Conservation (phyloP, 92 coral and sea anemone species). For the Ricordea florida region DNA sequence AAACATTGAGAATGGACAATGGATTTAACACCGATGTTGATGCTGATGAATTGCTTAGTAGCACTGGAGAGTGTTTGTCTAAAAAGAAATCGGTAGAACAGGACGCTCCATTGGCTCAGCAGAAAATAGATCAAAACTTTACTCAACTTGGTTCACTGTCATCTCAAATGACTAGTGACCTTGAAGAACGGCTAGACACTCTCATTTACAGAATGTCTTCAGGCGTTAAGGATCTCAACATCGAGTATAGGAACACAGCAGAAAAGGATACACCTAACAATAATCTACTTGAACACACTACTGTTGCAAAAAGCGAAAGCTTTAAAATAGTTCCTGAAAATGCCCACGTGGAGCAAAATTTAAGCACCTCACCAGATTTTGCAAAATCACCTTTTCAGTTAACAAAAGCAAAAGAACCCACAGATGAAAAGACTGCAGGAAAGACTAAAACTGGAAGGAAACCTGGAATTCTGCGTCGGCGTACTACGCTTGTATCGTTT, state of each 20-base stretch:
- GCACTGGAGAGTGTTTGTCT: not conserved
- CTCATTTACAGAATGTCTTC: conserved; percentile 33
- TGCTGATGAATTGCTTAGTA: conserved; percentile 11
- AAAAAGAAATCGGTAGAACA: not conserved
- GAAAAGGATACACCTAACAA: not conserved
- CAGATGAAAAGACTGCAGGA: conserved; percentile 41
- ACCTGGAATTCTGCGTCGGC: conserved; percentile 52
- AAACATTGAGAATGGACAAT: conserved; percentile 38
- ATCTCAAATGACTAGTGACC: conserved; percentile 27
- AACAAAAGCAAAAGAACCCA: conserved; percentile 28
- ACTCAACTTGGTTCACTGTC: not conserved
- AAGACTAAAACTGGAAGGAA: conserved; percentile 47
- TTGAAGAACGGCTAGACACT: conserved; percentile 51
- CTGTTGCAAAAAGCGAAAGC: too few species aligned
- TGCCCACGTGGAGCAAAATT: too few species aligned
- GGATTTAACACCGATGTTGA: conserved; percentile 45
- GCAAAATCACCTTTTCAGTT: conserved; percentile 45
- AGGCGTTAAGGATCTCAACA: not conserved
- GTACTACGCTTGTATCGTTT: conserved; percentile 79
- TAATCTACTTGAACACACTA: too few species aligned
- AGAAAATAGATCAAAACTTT: not conserved
- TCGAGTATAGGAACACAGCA: not conserved
- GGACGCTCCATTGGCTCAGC: not conserved
- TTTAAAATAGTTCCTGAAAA: too few species aligned
- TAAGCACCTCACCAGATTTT: not conserved